These are phyloP conservation scores for Argyrosomus japonicus DNA, from an alignment of 2,113 vertebrate species.

Conservation along the genomic window DNA sequence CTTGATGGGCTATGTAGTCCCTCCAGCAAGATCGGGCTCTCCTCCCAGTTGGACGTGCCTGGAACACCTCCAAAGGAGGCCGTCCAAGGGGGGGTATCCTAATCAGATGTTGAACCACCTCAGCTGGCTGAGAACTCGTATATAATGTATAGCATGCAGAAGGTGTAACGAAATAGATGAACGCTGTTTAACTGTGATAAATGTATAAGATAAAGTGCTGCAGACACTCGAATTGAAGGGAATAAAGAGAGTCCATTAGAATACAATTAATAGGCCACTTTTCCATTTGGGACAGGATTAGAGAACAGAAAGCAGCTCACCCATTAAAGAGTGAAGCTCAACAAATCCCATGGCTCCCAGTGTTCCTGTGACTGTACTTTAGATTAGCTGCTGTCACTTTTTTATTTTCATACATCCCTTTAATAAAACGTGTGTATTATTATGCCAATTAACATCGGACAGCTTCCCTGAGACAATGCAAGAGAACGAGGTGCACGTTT, in stretches of 20 bases:
- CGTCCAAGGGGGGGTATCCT: too few relatives aligned
- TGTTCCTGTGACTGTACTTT: background rate
- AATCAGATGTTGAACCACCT: too few relatives aligned
- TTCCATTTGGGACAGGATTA: conserved; percentile 9
- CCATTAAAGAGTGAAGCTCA: background rate
- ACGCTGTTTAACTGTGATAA: background rate
- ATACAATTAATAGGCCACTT: background rate
- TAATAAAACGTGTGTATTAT: background rate
- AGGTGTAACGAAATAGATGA: conserved; percentile 12
- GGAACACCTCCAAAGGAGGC: too few relatives aligned
- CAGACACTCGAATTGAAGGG: background rate
- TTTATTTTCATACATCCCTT: background rate
- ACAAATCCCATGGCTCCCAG: background rate
- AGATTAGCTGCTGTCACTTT: background rate
- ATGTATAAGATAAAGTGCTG: conserved; percentile 5
- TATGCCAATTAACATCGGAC: background rate
- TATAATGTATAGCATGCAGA: background rate
- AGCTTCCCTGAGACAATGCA: background rate
- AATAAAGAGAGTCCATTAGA: conserved; percentile 14
- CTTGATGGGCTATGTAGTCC: too few relatives aligned
- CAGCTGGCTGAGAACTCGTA: background rate
- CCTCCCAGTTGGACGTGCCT: too few relatives aligned
- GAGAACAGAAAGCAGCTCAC: background rate
- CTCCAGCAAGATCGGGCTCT: too few relatives aligned
- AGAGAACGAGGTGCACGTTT: background rate